Percentiles rank a stretch among this genome's conserved stretches.
Evolutionary conservation across 2,113 vertebrate genomes (phyloP).

Genomic region (Turnix velox): DNA sequence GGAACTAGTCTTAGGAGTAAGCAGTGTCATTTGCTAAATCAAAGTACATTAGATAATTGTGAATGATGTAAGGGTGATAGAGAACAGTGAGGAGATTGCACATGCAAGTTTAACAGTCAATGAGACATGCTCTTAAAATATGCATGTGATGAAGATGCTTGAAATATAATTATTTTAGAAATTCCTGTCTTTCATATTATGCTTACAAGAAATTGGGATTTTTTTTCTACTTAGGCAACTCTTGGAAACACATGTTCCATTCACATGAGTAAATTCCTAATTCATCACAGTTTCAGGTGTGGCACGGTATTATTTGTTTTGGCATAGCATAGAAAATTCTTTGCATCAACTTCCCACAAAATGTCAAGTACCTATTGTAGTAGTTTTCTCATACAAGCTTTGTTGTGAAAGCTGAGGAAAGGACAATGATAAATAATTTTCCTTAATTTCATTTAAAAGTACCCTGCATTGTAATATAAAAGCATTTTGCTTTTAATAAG

Average conservation of each 20-base stretch:
- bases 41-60: not conserved
- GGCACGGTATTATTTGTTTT: not conserved
- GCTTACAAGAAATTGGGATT: not conserved
- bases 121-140: not conserved
- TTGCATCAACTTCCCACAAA: not conserved
- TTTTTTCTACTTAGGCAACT: not conserved
- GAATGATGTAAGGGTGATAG: not conserved
- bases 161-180: not conserved
- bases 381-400: not conserved
- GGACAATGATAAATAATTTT: not conserved
- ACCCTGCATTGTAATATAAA: not conserved
- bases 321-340: not conserved
- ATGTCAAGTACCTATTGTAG: not conserved
- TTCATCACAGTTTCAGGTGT: not conserved
- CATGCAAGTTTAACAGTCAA: not conserved
- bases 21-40: not conserved
- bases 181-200: not conserved
- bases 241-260: not conserved
- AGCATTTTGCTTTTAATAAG: not conserved
- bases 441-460: not conserved
- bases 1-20: not conserved
- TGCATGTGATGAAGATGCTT: not conserved
- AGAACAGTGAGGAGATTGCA: not conserved
- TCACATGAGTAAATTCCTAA: not conserved
- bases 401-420: not conserved